A percentile compares a stretch with the other conserved stretches of the same genome.
Conservation (phyloP, 2,888 invertebrate species). For the Germaria angustata region DNA sequence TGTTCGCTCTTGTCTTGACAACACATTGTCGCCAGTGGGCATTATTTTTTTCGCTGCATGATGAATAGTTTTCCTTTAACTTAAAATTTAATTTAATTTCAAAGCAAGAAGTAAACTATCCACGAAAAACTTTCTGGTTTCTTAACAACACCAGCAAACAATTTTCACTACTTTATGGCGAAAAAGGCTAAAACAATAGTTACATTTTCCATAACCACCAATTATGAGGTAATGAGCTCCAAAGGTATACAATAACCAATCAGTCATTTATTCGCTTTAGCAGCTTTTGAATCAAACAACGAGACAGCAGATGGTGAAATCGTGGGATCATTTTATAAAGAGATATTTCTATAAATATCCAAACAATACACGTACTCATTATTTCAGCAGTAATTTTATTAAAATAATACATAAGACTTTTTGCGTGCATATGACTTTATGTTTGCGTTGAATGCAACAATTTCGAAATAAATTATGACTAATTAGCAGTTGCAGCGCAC, state of each 20-base stretch:
- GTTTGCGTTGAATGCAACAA: background rate
- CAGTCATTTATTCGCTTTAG: slow-evolving; percentile 63
- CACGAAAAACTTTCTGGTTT: slow-evolving; percentile 9
- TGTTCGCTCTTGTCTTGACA: slow-evolving; percentile 54
- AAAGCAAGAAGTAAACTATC: slow-evolving; percentile 23
- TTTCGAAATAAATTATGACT: slow-evolving; percentile 28
- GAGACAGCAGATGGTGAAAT: slow-evolving; percentile 58
- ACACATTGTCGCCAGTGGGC: slow-evolving; percentile 64
- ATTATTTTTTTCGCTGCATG: slow-evolving; percentile 43
- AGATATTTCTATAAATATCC: slow-evolving; percentile 4
- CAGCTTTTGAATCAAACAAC: slow-evolving; percentile 9
- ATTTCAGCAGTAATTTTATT: slow-evolving; percentile 16
- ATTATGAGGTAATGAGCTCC: slow-evolving; percentile 67
- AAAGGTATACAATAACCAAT: slow-evolving; percentile 65
- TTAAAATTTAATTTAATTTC: slow-evolving; percentile 61
- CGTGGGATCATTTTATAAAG: slow-evolving; percentile 61
- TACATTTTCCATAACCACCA: slow-evolving; percentile 63
- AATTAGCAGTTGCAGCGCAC: slow-evolving; percentile 11
- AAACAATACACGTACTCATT: slow-evolving; percentile 24
- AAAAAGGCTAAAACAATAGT: slow-evolving; percentile 48
- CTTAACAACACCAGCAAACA: slow-evolving; percentile 30
- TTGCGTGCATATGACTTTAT: background rate
- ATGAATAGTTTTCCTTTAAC: slow-evolving; percentile 62
- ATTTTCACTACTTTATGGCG: slow-evolving; percentile 21
- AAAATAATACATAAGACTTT: slow-evolving; percentile 12